phyloP scores from a whole-genome alignment of 2,888 invertebrate species.

The Caenorhabditis becei region DNA sequence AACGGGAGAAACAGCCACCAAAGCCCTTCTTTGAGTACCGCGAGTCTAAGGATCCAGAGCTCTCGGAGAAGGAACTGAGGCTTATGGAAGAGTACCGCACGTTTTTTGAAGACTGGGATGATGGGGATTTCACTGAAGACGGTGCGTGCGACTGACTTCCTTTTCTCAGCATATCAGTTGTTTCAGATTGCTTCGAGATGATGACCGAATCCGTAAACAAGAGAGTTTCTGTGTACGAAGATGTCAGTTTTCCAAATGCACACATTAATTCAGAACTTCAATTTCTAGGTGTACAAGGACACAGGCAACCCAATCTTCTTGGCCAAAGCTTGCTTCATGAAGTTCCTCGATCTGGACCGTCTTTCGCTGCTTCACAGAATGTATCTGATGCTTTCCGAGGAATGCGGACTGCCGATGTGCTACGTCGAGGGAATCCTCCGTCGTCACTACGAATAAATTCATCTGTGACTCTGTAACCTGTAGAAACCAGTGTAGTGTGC shows the following conservation, averaged over 20 bases:
- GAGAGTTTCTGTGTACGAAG: conserved; percentile 31
- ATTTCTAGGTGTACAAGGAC: conserved; percentile 42
- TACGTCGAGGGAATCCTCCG: conserved; percentile 42
- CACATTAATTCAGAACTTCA: background rate
- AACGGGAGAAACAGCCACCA: conserved; percentile 1
- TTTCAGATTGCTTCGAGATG: conserved; percentile 26
- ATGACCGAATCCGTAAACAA: conserved; percentile 24
- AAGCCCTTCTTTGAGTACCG: background rate
- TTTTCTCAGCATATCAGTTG: background rate
- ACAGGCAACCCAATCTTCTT: conserved; percentile 13
- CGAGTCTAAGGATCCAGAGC: background rate
- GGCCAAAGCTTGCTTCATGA: conserved; percentile 30
- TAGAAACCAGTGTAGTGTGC: too few species aligned
- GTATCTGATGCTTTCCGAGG: conserved; percentile 35
- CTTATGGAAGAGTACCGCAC: conserved; percentile 5
- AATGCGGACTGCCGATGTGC: conserved; percentile 27
- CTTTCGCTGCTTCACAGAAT: conserved; percentile 28
- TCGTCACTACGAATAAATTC: conserved; percentile 25
- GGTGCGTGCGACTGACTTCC: conserved; percentile 1
- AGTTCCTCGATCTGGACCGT: conserved; percentile 28
- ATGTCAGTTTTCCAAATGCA: conserved; percentile 5
- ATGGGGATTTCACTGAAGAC: conserved; percentile 7
- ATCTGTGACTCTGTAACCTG: background rate
- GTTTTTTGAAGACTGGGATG: conserved; percentile 42
- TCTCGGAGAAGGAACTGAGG: conserved; percentile 14